Conservation (phyloP, 2,888 invertebrate genomes). For the Gortyna flavago region DNA sequence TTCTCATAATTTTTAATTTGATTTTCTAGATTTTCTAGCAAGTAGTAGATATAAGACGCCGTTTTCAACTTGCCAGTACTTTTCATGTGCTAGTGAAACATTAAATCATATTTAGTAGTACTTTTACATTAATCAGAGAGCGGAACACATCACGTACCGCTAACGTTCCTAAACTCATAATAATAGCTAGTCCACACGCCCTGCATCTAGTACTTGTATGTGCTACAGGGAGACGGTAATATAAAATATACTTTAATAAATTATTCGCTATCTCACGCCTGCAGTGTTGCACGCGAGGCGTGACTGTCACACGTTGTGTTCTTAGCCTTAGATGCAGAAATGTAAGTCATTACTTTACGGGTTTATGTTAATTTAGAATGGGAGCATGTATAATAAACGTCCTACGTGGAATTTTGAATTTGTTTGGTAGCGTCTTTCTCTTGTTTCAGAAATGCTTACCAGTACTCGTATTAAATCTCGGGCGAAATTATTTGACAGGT, state of each 20-base stretch:
- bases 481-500: neutral
- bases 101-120: neutral
- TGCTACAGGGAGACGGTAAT: neutral
- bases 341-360: slow-evolving; percentile 7
- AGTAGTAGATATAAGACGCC: neutral
- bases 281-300: slow-evolving; percentile 50
- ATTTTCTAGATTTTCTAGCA: no score
- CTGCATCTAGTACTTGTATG: neutral
- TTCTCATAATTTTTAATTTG: no score
- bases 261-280: slow-evolving; percentile 44
- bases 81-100: neutral
- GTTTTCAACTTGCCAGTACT: neutral
- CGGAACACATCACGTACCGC: neutral
- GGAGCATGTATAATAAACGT: neutral
- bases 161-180: neutral
- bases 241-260: slow-evolving; percentile 57
- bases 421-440: neutral
- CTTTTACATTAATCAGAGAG: no score
- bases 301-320: slow-evolving; percentile 24
- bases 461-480: neutral
- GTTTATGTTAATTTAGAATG: slow-evolving; percentile 19
- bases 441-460: neutral
- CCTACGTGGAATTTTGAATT: neutral
- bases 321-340: slow-evolving; percentile 7
- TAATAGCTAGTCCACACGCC: slow-evolving; percentile 4